Evolutionary conservation across 2,797 vertebrate genomes (phyloP).

Genomic region (Sparidentex hasta): DNA sequence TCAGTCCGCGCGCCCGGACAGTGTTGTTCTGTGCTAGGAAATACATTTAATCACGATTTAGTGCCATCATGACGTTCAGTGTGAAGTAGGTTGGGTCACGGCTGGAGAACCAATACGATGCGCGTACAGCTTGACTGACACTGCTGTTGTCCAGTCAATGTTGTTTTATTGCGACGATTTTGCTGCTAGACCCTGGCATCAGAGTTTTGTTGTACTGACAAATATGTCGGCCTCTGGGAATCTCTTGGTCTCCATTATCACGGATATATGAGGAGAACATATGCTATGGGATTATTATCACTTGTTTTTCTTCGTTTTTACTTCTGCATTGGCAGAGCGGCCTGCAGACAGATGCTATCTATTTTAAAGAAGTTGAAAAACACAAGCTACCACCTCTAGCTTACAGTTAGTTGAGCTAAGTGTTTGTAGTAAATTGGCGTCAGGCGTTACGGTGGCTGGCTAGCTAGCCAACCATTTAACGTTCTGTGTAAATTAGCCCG

Average conservation of each 20-base stretch:
- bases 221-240: slow-evolving; percentile 64
- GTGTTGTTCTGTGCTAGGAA: background rate
- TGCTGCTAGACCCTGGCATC: slow-evolving; percentile 42
- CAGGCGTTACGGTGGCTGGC: slow-evolving; percentile 19
- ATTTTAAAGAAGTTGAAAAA: slow-evolving; percentile 23
- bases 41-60: slow-evolving; percentile 47
- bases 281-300: slow-evolving; percentile 5
- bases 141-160: slow-evolving; percentile 27
- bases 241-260: slow-evolving; percentile 4
- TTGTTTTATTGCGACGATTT: slow-evolving; percentile 25
- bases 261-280: slow-evolving; percentile 27
- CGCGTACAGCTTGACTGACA: slow-evolving; percentile 51
- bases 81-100: background rate
- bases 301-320: background rate
- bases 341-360: background rate
- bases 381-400: background rate
- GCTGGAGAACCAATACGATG: slow-evolving; percentile 8
- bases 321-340: background rate
- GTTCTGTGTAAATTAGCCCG: slow-evolving; percentile 40
- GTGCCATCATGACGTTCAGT: slow-evolving; percentile 34
- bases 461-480: slow-evolving; percentile 23
- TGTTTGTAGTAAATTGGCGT: slow-evolving; percentile 40
- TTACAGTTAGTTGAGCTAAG: slow-evolving; percentile 46
- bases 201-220: slow-evolving; percentile 59
- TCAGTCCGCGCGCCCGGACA: slow-evolving; percentile 1